These are phyloP conservation scores for Thryonomys swinderianus DNA, from an alignment of 2,113 vertebrate genomes.

Conservation along the genomic window DNA sequence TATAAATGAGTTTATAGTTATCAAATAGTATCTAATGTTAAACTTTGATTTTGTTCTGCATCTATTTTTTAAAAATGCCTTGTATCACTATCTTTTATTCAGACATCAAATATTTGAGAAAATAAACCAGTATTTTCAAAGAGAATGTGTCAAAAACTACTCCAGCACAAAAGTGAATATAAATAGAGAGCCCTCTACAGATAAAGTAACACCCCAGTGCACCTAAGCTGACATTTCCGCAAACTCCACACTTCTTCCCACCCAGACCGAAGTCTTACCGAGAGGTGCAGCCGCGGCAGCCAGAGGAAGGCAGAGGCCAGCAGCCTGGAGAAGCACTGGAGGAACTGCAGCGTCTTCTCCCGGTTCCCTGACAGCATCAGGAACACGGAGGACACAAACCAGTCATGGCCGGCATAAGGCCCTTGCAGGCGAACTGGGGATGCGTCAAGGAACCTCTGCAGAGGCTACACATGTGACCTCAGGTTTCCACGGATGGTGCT, in stretches of 20 bases:
- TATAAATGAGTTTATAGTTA: constrained; percentile 24
- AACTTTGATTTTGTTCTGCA: not conserved
- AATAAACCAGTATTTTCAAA: constrained; percentile 55
- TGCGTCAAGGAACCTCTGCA: constrained; percentile 88
- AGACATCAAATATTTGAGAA: constrained; percentile 49
- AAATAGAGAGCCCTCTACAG: not conserved
- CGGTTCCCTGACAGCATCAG: constrained; percentile 92
- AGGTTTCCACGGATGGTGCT: not conserved
- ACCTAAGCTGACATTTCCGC: not conserved
- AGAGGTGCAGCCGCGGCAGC: constrained; percentile 91
- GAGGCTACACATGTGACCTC: constrained; percentile 2
- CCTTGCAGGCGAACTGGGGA: constrained; percentile 88
- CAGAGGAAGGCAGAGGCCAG: constrained; percentile 95
- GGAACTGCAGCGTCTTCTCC: constrained; percentile 88
- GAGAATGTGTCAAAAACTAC: not conserved
- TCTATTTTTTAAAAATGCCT: not conserved
- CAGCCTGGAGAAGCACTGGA: constrained; percentile 90
- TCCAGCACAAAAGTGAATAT: constrained; percentile 22
- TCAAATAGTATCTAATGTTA: constrained; percentile 70
- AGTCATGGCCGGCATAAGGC: constrained; percentile 90
- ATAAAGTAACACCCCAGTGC: not conserved
- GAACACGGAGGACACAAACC: constrained; percentile 95
- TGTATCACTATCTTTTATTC: constrained; percentile 46
- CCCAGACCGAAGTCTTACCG: constrained; percentile 88
- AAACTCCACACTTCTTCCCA: too few relatives aligned